phyloP scores from a whole-genome alignment of 2,888 invertebrate species.

The Pandemis cinnamomeana region DNA sequence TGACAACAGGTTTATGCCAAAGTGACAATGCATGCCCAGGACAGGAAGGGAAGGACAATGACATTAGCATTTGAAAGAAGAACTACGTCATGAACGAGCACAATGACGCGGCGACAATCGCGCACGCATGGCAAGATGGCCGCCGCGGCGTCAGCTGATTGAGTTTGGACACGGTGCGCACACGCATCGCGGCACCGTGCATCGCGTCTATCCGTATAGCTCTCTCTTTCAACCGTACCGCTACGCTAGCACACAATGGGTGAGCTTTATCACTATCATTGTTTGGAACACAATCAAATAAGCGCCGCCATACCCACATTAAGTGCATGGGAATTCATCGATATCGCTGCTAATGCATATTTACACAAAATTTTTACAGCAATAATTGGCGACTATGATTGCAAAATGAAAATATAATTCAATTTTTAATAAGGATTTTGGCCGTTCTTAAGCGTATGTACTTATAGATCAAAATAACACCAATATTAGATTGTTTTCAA shows the following conservation, averaged over 20 bases:
- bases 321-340: neutral
- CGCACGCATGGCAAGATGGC: slow-evolving; percentile 81
- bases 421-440: no score
- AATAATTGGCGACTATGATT: no score
- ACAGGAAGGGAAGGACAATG: slow-evolving; percentile 76
- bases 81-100: slow-evolving; percentile 73
- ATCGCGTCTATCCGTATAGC: slow-evolving; percentile 59
- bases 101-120: slow-evolving; percentile 77
- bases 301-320: slow-evolving; percentile 11
- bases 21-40: slow-evolving; percentile 52
- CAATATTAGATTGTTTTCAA: no score
- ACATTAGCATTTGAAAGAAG: slow-evolving; percentile 74
- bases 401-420: no score
- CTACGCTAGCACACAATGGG: slow-evolving; percentile 63
- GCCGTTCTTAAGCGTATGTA: no score
- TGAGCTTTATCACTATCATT: slow-evolving; percentile 58
- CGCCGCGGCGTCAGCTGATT: slow-evolving; percentile 81
- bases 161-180: slow-evolving; percentile 60
- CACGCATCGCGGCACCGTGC: slow-evolving; percentile 68
- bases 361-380: no score
- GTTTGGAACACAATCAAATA: slow-evolving; percentile 66
- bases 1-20: slow-evolving; percentile 54
- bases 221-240: slow-evolving; percentile 69
- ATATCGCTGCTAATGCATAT: neutral
- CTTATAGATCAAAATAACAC: no score